A percentile compares a stretch with the other conserved stretches of the same genome.
Conservation (phyloP, 2,888 invertebrate genomes). For the Trissolcus brochymenae region DNA sequence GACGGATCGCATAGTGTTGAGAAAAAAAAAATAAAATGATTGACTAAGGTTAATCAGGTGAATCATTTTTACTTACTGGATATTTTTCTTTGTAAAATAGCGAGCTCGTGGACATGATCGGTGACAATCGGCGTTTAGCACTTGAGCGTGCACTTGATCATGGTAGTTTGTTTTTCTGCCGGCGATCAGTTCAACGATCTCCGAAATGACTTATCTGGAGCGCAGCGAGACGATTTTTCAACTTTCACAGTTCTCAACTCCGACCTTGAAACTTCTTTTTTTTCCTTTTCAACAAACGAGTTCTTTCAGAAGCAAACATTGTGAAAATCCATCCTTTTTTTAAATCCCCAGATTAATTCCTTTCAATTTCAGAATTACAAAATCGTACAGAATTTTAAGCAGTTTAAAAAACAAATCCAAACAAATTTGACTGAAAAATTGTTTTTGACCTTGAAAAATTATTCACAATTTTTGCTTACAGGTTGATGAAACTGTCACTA, state of each 20-base stretch:
- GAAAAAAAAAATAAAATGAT: slow-evolving; percentile 19
- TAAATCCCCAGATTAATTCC: not conserved
- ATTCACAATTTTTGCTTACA: not conserved
- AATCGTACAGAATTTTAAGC: not conserved
- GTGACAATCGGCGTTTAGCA: slow-evolving; percentile 38
- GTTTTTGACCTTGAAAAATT: not conserved
- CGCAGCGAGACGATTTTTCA: slow-evolving; percentile 36
- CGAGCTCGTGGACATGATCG: slow-evolving; percentile 73
- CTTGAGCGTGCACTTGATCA: slow-evolving; percentile 34
- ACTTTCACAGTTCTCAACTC: slow-evolving; percentile 34
- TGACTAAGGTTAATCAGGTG: slow-evolving; percentile 38
- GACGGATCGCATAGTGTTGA: slow-evolving; percentile 10
- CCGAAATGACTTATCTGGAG: slow-evolving; percentile 44
- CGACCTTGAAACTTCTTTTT: slow-evolving; percentile 37
- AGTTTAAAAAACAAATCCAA: not conserved
- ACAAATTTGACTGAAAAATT: not conserved
- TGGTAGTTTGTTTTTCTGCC: slow-evolving; percentile 36
- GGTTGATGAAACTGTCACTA: too few relatives aligned
- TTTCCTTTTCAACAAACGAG: slow-evolving; percentile 5
- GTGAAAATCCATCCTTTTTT: too few relatives aligned
- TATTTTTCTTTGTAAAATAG: slow-evolving; percentile 75
- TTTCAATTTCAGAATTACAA: not conserved
- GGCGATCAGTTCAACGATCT: slow-evolving; percentile 48
- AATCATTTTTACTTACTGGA: slow-evolving; percentile 66
- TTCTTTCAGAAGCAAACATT: too few relatives aligned